Conservation (phyloP, 2,797 vertebrate species). For the Megalops cyprinoides region DNA sequence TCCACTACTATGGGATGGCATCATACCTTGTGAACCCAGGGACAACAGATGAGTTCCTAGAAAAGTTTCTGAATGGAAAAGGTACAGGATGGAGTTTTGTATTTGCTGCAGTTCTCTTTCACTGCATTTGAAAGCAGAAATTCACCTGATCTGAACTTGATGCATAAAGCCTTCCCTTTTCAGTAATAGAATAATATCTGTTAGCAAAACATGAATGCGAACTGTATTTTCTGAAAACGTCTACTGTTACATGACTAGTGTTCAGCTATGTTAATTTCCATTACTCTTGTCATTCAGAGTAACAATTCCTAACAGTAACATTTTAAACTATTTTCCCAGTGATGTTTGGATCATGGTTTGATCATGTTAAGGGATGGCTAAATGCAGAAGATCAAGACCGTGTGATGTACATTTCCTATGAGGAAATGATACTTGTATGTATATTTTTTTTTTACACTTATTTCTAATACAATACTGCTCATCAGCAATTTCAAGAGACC, state of each 20-base stretch:
- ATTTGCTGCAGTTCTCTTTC: too few species aligned
- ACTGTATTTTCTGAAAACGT: too few species aligned
- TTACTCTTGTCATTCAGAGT: not conserved
- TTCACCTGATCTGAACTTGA: too few species aligned
- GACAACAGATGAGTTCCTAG: conserved; percentile 59
- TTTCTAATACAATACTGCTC: too few species aligned
- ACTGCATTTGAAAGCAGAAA: too few species aligned
- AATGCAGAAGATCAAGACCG: conserved; percentile 51
- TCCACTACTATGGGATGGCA: conserved; percentile 57
- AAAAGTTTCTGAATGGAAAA: conserved; percentile 66
- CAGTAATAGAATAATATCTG: too few species aligned
- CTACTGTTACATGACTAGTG: too few species aligned
- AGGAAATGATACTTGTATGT: conserved; percentile 71
- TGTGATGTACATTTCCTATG: conserved; percentile 69
- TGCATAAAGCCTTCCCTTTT: too few species aligned
- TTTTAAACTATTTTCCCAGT: conserved; percentile 56
- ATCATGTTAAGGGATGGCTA: conserved; percentile 76
- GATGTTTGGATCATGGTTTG: conserved; percentile 75
- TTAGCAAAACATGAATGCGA: too few species aligned
- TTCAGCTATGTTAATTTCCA: not conserved
- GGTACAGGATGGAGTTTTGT: conserved; percentile 47
- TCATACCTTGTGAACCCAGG: conserved; percentile 61
- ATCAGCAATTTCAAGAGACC: too few species aligned
- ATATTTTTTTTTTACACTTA: conserved; percentile 4
- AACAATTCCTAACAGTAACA: not conserved